phyloP scores from a whole-genome alignment of 2,113 vertebrate species.

The Montifringilla adamsi region DNA sequence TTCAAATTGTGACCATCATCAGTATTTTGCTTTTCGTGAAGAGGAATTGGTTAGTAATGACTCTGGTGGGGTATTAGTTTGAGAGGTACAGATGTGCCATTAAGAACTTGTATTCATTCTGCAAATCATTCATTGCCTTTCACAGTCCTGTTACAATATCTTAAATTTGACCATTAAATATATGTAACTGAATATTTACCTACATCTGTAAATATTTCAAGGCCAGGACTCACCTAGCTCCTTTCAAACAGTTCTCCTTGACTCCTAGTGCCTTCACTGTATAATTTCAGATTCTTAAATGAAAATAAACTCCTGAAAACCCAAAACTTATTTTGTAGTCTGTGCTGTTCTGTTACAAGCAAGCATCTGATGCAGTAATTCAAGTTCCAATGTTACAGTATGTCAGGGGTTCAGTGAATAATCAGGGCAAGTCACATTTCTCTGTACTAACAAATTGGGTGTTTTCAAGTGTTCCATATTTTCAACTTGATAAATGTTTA shows the following conservation, averaged over 20 bases:
- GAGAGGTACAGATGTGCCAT: not conserved
- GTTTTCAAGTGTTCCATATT: slow-evolving; percentile 50
- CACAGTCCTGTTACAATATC: not conserved
- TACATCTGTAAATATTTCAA: not conserved
- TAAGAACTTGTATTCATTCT: not conserved
- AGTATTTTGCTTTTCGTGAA: not conserved
- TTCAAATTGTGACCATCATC: not conserved
- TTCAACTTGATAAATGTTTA: slow-evolving; percentile 67
- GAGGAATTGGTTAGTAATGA: not conserved
- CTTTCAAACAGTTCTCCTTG: not conserved
- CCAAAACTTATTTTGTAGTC: not conserved
- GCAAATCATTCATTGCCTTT: not conserved
- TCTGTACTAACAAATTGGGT: not conserved
- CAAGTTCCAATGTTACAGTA: not conserved
- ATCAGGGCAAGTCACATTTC: not conserved
- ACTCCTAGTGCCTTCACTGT: not conserved
- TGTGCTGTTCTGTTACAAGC: not conserved
- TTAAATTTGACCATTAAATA: not conserved
- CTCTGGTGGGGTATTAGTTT: not conserved
- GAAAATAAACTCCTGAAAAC: not conserved
- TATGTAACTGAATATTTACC: not conserved
- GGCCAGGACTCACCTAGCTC: not conserved
- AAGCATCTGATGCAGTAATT: not conserved
- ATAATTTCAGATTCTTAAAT: not conserved
- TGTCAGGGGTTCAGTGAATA: not conserved